A percentile compares a stretch with the other conserved stretches of the same genome.
Evolutionary conservation across 2,113 vertebrate species (phyloP).

Genomic region (Oreocharis arfaki): DNA sequence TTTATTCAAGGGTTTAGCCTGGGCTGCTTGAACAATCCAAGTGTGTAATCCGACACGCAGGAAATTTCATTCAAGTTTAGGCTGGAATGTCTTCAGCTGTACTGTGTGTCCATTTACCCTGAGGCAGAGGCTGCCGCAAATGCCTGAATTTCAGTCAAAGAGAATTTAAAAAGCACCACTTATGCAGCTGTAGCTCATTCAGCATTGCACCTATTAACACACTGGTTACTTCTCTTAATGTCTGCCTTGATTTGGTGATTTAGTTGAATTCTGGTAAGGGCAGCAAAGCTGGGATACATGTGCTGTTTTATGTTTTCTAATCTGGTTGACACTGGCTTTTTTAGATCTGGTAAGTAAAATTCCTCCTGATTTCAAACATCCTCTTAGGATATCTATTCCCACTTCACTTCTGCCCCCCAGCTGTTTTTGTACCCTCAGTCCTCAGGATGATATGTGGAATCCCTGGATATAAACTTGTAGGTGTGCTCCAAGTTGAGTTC

Average conservation of each 20-base stretch:
- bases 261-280: neutral
- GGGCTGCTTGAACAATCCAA: neutral
- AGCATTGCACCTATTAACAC: neutral
- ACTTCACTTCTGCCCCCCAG: neutral
- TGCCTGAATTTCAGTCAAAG: neutral
- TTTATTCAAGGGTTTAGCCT: neutral
- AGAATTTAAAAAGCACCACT: neutral
- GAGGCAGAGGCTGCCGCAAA: neutral
- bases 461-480: neutral
- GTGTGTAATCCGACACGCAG: neutral
- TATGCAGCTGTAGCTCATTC: neutral
- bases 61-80: neutral
- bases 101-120: neutral
- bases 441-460: neutral
- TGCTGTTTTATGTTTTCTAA: neutral
- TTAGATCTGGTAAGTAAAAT: neutral
- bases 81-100: neutral
- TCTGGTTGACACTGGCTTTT: neutral
- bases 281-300: neutral
- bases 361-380: neutral
- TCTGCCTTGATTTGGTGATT: neutral
- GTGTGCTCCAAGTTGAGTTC: fast-evolving
- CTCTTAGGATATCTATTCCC: neutral
- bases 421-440: neutral
- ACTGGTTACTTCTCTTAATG: neutral